phyloP scores from a whole-genome alignment of 2,113 vertebrate genomes.

The Phylloscopus whistleri region DNA sequence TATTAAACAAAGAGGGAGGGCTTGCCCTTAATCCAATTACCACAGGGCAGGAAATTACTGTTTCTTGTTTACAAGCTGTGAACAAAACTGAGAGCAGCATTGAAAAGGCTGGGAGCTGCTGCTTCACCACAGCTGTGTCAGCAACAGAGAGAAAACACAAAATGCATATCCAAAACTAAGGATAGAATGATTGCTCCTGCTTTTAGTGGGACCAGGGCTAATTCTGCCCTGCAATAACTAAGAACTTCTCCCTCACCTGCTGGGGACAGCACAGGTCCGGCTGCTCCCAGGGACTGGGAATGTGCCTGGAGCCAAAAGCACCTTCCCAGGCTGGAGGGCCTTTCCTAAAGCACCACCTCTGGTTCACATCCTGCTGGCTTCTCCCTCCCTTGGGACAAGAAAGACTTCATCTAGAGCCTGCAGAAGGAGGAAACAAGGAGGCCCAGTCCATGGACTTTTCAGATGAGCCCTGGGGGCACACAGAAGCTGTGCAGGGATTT shows the following conservation, averaged over 20 bases:
- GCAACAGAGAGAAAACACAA: neutral
- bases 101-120: neutral
- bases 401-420: neutral
- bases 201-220: neutral
- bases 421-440: neutral
- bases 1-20: neutral
- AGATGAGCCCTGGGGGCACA: neutral
- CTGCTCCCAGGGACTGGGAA: accelerated
- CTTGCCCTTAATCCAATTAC: neutral
- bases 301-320: accelerated
- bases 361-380: too few species aligned
- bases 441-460: neutral
- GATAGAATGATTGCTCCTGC: neutral
- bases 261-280: neutral
- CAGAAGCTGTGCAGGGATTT: neutral
- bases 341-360: too few species aligned
- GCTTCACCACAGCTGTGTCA: neutral
- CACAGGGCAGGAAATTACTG: neutral
- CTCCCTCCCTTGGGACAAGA: neutral
- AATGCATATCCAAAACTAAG: neutral
- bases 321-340: neutral
- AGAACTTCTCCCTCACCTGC: neutral
- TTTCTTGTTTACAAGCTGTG: neutral
- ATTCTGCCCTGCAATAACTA: neutral
- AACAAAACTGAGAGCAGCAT: neutral